These are phyloP conservation scores for Hippocampus mohnikei DNA, from an alignment of 2,113 vertebrate genomes.

Conservation along the genomic window DNA sequence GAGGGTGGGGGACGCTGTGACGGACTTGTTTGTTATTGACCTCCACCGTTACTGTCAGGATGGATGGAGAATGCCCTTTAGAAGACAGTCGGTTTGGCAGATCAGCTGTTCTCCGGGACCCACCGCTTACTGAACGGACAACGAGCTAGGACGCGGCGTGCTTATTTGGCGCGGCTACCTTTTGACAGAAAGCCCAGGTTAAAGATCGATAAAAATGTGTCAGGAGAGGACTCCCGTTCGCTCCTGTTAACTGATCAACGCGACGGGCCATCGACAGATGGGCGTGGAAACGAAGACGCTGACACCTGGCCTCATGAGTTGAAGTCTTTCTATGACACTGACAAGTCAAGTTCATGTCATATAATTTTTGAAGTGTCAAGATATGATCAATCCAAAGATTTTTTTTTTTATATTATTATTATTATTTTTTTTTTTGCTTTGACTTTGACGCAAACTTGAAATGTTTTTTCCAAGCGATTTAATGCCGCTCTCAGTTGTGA, in stretches of 20 bases:
- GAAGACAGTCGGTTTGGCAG: constrained; percentile 49
- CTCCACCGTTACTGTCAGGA: constrained; percentile 53
- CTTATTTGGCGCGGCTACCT: constrained; percentile 56
- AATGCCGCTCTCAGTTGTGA: too few species aligned
- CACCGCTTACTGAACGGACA: constrained; percentile 48
- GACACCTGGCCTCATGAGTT: too few species aligned
- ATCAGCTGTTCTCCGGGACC: constrained; percentile 52
- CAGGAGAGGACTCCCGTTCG: constrained; percentile 47
- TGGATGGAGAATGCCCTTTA: constrained; percentile 55
- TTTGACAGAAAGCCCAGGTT: constrained; percentile 55
- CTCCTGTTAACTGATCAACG: constrained; percentile 52
- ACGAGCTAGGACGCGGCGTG: constrained; percentile 44
- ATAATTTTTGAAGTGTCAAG: too few species aligned
- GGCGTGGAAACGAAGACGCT: constrained; percentile 13
- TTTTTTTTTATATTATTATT: too few species aligned
- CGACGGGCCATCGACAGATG: constrained; percentile 29
- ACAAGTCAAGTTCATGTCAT: too few species aligned
- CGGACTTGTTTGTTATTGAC: constrained; percentile 42
- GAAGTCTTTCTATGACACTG: too few species aligned
- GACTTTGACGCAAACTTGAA: too few species aligned
- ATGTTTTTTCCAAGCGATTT: too few species aligned
- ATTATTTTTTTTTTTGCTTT: too few species aligned
- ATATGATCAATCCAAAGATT: too few species aligned
- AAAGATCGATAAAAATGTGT: constrained; percentile 70
- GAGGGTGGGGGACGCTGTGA: constrained; percentile 17